Base-by-base conservation (phyloP, 2,797 vertebrate genomes). In the Buphagus erythrorhynchus region DNA sequence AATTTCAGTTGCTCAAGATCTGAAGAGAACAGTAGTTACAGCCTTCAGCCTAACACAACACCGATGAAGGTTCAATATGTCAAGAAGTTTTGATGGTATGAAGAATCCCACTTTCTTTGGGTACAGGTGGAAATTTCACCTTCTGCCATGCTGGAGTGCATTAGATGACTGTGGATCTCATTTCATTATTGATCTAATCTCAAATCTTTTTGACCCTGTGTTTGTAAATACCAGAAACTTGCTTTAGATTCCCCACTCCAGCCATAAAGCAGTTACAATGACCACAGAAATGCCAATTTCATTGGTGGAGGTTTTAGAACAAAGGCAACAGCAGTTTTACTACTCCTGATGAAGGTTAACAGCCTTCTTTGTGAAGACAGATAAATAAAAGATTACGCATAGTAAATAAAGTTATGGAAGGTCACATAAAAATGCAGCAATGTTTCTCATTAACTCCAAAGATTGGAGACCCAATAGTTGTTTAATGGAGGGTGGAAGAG, bases 401-500 rank as follows among this genome's bases (percentile, higher is more conserved):
- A 61, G 22, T 89, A 93, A 95, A 89, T 82, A 92, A 73, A 94
- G 25, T 40, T 79, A 92, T 63, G n/a, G 40, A 79, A 73, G 18
- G 28, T 87, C 86, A 79, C 61, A 92, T 92, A 89, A 95, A 95
- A 95, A 65, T 87, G 38, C 38, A 74, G 24, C 85, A 71, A n/a
- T 87, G 58, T 89, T 95, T 57, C 40, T 91, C 57, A 95, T 96
- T 93, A 94, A 82, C 81, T 96, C 72, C 59, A 40, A 54, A 79
- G 75, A 92, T 10, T 85, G 72, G 81, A 83, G 46, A 80, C 49
- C 54, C 91, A 94, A 57, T 18, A 82, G 35, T 35, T 65, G 25
- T 85, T 95, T 92, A 87, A 94, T 79, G 75, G 73, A 75, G 67
- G n/a, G 40, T 94, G 35, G 77, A 82, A 48, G 63, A 43, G 49